Evolutionary conservation across 1,140 invertebrate genomes (phyloP), one percentile per base, ranked within the genome.

Genomic region (Lepidurus apus): DNA sequence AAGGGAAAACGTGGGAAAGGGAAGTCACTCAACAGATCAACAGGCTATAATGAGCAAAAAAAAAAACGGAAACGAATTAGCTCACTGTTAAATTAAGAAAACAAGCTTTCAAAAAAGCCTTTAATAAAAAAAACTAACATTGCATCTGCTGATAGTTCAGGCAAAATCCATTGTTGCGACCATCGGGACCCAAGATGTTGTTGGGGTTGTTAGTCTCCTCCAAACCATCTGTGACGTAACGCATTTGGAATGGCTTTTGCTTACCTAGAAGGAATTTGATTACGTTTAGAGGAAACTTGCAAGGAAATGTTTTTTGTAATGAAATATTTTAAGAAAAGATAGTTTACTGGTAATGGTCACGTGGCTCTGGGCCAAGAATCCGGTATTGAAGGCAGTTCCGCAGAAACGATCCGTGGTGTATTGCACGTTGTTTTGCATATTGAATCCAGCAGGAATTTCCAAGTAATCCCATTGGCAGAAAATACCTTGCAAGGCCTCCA

Each of bases 101-200:
- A 9, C 0, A 34, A 34, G 34, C 34, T 34, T 34, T 34, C 34
- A 4, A 4, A 4, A 4, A 34, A 34, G 34, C 34, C 34, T 47
- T 47, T 7, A 47, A 10, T 47, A 17, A 65, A 21, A 17, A 65
- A n/a, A 7, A 65, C 53, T 65, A 65, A 65, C 13, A 65, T 65
- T 65, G 53, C 8, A 89, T 84, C 85, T 93, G 91, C 75, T 88
- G 88, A 83, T 91, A 93, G 24, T 86, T 86, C 9, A 93, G 83
- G 75, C 87, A 88, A 83, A 93, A 94, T 53, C 92, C 92, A 80
- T 91, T 85, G 85, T 93, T 93, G 53, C 88, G 89, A 79, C 89
- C 86, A 81, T 92, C 91, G 1, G 83, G 53, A 5, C 76, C 44
- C 6, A 17, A 53, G 17, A 45, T 13, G 21, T 5, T 5, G 43